Base-by-base conservation (phyloP, 1,140 invertebrate genomes). In the Danaus melanippus region DNA sequence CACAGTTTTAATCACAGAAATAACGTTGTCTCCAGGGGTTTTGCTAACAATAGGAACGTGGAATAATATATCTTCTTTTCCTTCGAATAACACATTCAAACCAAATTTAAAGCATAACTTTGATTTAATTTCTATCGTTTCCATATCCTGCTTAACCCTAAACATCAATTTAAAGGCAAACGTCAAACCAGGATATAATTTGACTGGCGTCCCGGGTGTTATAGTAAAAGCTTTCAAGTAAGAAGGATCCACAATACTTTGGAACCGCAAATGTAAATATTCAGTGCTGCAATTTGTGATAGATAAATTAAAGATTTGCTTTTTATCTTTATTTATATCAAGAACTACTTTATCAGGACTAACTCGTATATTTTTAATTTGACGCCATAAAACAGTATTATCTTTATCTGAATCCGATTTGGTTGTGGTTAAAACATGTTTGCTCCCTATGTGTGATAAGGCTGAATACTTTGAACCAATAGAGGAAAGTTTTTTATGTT, bases 141-240 rank as follows among this genome's bases (percentile, higher is more conserved):
- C 41, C 21, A 56, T 42, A 15, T 48, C 46, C 45, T 58, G 62
- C 15, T 49, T 50, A 42, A 56, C 50, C 62, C 52, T 58, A 47
- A 61, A 54, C 40, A 46, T 44, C 40, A 83, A 58, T 49, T 66
- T 73, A 41, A 77, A 86, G 39, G 53, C 11, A 8, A 56, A 46
- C 54, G 71, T 43, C 50, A 84, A 56, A 10, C 80, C 80, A 12
- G 79, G 74, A 53, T 60, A 76, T 21, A 84, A 42, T 57, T 73
- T 76, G 11, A 66, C 12, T 10, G 67, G 59, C 11, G 56, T 67
- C 12, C 15, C 44, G 10, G 82, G 80, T 12, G 51, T 21, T 21
- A 84, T 50, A 52, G 59, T 71, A 41, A 66, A 48, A 21, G 12
- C 57, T 46, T 57, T 69, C 56, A 85, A 82, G 15, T 17, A 39